Conservation (phyloP, 64 coral and sea anemone species). For the Montipora foliosa region DNA sequence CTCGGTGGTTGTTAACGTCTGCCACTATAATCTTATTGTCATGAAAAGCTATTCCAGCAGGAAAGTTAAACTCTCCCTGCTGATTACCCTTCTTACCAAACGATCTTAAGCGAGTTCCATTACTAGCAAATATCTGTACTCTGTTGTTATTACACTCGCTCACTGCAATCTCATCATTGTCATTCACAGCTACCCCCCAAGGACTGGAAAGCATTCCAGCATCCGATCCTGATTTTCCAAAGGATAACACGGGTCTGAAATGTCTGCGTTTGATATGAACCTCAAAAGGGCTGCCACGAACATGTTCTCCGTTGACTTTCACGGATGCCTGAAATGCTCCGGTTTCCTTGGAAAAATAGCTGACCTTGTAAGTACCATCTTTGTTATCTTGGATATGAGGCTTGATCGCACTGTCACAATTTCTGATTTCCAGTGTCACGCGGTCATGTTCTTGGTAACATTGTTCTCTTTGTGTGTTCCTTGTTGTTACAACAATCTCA, state of each 20-base stretch:
- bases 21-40: no score
- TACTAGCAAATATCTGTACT: slow-evolving; percentile 20
- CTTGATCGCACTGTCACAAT: no score
- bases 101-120: neutral
- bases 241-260: neutral
- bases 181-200: slow-evolving; percentile 45
- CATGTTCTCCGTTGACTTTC: neutral
- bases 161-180: slow-evolving; percentile 39
- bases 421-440: no score
- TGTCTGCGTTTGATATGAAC: slow-evolving; percentile 27
- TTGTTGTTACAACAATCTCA: no score
- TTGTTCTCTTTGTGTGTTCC: no score
- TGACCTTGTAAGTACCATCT: slow-evolving; percentile 21
- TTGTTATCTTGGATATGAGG: slow-evolving; percentile 36
- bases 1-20: no score
- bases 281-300: no score
- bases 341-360: no score
- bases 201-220: neutral
- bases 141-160: slow-evolving; percentile 13
- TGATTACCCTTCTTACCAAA: slow-evolving; percentile 3
- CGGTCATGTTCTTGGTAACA: no score
- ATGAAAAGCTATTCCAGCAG: no score
- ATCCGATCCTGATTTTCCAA: slow-evolving; percentile 15
- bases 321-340: no score
- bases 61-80: no score